These are phyloP conservation scores for Tetragnatha versicolor DNA, from an alignment of 1,140 invertebrate species.

Conservation along the genomic window DNA sequence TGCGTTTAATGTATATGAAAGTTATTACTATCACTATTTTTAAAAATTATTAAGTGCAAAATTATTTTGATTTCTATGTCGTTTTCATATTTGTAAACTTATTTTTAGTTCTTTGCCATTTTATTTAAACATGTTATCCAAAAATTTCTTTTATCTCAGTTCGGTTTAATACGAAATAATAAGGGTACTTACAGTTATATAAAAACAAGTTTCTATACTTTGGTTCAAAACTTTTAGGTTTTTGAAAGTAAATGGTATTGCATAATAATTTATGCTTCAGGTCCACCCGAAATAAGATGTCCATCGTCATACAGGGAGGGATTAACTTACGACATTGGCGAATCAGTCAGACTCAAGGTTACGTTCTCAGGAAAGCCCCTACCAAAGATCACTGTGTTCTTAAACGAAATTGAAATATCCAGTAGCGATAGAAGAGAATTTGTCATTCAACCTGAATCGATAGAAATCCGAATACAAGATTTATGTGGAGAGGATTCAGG, in stretches of 20 bases:
- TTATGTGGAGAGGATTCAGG: slow-evolving; percentile 6
- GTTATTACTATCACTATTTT: too few relatives aligned
- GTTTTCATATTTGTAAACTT: too few relatives aligned
- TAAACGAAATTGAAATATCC: background rate
- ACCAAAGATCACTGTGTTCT: background rate
- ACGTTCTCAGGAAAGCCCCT: slow-evolving; percentile 1
- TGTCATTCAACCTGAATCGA: background rate
- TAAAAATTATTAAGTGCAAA: too few relatives aligned
- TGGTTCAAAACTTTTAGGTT: background rate
- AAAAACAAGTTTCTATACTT: too few relatives aligned
- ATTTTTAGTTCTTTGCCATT: too few relatives aligned
- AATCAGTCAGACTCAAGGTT: background rate
- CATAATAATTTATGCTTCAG: background rate
- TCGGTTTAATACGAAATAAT: too few relatives aligned
- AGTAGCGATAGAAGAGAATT: background rate
- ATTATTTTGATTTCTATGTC: too few relatives aligned
- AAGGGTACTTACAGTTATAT: too few relatives aligned
- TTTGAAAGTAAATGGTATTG: background rate
- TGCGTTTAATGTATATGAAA: too few relatives aligned
- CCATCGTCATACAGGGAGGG: slow-evolving; percentile 31
- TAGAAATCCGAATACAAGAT: slow-evolving; percentile 11
- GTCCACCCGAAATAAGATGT: background rate
- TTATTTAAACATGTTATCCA: too few relatives aligned
- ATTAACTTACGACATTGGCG: slow-evolving; percentile 23
- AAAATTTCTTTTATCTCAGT: too few relatives aligned